A percentile compares a stretch with the other conserved stretches of the same genome.
Evolutionary conservation across 2,113 vertebrate species (phyloP).

Genomic region (Tetrax tetrax): DNA sequence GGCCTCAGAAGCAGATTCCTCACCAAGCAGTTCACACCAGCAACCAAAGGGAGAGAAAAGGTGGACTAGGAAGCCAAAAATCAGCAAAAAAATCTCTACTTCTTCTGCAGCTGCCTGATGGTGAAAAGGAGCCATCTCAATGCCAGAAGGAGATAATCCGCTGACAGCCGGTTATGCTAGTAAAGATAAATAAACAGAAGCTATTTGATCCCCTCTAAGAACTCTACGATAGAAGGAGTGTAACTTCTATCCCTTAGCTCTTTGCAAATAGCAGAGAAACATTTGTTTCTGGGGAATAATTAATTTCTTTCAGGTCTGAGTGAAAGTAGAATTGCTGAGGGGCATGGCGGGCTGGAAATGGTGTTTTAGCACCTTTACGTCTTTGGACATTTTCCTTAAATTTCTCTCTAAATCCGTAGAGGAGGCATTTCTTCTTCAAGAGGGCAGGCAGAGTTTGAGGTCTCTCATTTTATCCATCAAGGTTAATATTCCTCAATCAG

Average conservation of each 20-base stretch:
- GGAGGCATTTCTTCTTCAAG: not conserved
- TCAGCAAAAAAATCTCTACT: not conserved
- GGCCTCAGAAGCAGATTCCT: not conserved
- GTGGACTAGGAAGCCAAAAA: conserved; percentile 18
- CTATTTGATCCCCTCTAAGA: conserved; percentile 9
- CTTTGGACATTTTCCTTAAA: not conserved
- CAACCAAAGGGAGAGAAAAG: not conserved
- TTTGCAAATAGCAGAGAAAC: not conserved
- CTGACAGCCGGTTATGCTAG: conserved; percentile 35
- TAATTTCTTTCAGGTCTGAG: not conserved
- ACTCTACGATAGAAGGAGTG: not conserved
- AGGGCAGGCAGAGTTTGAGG: not conserved
- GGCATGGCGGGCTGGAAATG: not conserved
- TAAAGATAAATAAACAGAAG: conserved; percentile 55
- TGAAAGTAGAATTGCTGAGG: not conserved
- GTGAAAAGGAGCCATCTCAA: not conserved
- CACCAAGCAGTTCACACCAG: not conserved
- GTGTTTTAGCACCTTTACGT: not conserved
- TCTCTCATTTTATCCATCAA: not conserved
- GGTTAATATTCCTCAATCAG: not conserved
- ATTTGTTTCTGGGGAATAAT: conserved; percentile 34
- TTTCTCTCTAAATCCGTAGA: not conserved
- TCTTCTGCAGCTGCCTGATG: conserved; percentile 26
- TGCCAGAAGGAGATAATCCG: conserved; percentile 54
- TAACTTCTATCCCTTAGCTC: not conserved